Base-by-base conservation (phyloP, 2,797 vertebrate species). In the Chaenodraco wilsoni region DNA sequence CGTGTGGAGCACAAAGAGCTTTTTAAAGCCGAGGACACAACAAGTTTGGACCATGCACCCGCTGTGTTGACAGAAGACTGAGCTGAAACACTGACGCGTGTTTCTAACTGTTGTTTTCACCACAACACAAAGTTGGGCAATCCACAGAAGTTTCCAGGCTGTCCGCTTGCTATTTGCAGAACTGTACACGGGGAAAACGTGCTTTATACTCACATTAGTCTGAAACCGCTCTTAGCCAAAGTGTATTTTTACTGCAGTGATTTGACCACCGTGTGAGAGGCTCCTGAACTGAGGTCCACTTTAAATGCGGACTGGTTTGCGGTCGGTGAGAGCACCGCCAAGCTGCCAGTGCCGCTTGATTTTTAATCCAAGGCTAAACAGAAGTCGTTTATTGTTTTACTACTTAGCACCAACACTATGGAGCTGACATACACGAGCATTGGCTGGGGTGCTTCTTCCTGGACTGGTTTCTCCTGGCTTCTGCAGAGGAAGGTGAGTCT, bases 401-500 rank as follows among this genome's bases (percentile, higher is more conserved):
- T 72, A 27, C 61, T 78, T 45, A 9, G 57, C 16, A 40, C 23
- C 74, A 62, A 6, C 79, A 79, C 45, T 4, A 95, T 95, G 95
- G 90, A 92, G 90, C 86, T 93, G 88, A 86, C 84, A 67, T 76
- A 60, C 76, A 76, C 76, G 84, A 82, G 76, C 82, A 6, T 91
- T 49, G 72, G 60, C 80, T 95, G 69, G 89, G 88, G 27, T 82
- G 82, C 80, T 55, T 93, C 77, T 21, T 93, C 64, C 68, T 92
- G 65, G 81, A 83, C 51, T 83, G 83, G 81, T 23, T 80, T 74
- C 80, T 80, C 3, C 76, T 77, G 84, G 84, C 77, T 56, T 79
- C 84, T 83, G 93, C 94, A 84, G 93, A 94, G 49, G 95, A 95
- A 93, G 95, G 95, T 95, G 83, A 92, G 91, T 90, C 48, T 63